Evolutionary conservation across 2,797 vertebrate species (phyloP).

Genomic region (Sebastes umbrosus): DNA sequence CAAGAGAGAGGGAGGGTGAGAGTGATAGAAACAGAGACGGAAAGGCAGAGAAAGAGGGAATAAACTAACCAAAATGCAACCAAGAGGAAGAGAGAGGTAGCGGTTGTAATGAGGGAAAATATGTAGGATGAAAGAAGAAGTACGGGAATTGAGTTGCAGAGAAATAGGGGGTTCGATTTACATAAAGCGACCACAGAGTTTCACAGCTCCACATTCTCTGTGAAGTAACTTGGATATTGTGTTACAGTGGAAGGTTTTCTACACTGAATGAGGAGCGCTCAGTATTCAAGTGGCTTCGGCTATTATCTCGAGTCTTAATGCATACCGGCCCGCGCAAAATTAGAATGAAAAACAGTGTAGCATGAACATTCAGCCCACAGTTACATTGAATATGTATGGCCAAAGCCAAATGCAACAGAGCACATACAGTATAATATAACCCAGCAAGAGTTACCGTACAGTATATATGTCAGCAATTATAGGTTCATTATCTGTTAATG

Average conservation of each 20-base stretch:
- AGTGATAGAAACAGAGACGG: neutral
- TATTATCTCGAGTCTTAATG: slow-evolving; percentile 6
- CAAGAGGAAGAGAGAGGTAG: neutral
- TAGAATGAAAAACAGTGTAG: slow-evolving; percentile 9
- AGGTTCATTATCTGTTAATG: neutral
- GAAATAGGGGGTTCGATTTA: neutral
- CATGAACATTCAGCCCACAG: slow-evolving; percentile 15
- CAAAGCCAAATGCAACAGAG: neutral
- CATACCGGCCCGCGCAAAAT: neutral
- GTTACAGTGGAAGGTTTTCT: neutral
- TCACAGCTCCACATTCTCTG: neutral
- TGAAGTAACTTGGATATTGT: slow-evolving; percentile 2
- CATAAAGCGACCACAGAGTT: neutral
- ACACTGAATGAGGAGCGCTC: neutral
- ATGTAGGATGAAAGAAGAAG: slow-evolving; percentile 1
- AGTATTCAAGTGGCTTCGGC: neutral
- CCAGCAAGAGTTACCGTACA: neutral
- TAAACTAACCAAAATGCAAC: neutral
- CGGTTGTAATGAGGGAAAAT: neutral
- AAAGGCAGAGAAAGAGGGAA: neutral
- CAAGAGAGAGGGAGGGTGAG: neutral
- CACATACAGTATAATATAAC: neutral
- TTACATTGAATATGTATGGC: neutral
- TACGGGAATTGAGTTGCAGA: neutral
- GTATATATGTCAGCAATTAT: neutral